Evolutionary conservation across 2,888 invertebrate genomes (phyloP).

Genomic region (Chamaedrilus cognettii): DNA sequence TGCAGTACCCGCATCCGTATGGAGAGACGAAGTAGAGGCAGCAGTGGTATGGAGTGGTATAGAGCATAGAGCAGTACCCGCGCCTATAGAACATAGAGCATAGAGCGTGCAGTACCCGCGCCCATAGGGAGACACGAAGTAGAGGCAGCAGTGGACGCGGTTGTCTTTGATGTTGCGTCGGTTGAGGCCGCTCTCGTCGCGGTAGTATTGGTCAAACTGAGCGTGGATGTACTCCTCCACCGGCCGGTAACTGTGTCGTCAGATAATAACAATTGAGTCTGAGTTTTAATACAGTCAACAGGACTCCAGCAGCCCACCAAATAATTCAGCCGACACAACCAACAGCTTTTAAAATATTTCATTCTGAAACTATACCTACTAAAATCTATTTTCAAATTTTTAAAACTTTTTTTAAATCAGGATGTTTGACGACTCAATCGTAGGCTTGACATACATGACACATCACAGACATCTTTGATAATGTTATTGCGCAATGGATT

Average conservation of each 20-base stretch:
- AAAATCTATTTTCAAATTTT: no score
- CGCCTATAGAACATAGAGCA: not conserved
- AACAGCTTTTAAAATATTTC: no score
- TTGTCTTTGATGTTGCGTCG: slow-evolving; percentile 96
- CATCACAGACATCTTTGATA: no score
- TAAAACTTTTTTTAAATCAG: no score
- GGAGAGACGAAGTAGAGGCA: slow-evolving; percentile 64
- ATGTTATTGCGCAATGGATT: no score
- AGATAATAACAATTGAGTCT: not conserved
- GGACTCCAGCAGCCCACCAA: no score
- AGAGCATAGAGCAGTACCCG: not conserved
- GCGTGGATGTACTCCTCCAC: slow-evolving; percentile 97
- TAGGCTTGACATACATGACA: no score
- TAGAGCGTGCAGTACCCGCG: slow-evolving; percentile 60
- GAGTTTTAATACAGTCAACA: not conserved
- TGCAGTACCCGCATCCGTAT: slow-evolving; percentile 63
- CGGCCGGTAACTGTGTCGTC: slow-evolving; percentile 74
- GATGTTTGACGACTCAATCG: no score
- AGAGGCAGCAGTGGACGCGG: slow-evolving; percentile 85
- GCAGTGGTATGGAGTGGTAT: no score
- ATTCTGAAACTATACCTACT: no score
- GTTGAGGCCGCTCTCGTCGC: slow-evolving; percentile 87
- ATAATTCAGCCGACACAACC: no score
- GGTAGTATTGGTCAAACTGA: slow-evolving; percentile 75
- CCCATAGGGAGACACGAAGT: slow-evolving; percentile 59